Conservation (phyloP, 2,888 invertebrate species). For the Poecilobothrus nobilitatus region DNA sequence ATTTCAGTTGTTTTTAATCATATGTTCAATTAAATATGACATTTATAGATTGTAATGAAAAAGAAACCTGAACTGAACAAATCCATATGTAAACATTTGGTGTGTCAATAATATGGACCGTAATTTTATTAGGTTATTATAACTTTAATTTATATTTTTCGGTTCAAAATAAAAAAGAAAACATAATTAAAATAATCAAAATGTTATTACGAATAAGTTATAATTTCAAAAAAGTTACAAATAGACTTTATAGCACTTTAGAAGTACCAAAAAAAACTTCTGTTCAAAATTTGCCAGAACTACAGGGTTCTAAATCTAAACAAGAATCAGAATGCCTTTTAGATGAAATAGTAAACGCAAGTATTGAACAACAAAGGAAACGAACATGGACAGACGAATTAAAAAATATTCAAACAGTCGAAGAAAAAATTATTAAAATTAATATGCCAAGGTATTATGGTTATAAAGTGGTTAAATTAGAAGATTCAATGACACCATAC, state of each 20-base stretch:
- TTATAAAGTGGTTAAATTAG: conserved; percentile 55
- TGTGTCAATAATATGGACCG: no score
- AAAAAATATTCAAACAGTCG: conserved; percentile 58
- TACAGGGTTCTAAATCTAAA: background rate
- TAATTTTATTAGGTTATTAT: no score
- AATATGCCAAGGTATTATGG: conserved; percentile 80
- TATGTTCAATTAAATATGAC: no score
- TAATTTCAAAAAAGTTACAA: background rate
- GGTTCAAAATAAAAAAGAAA: no score
- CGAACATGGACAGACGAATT: conserved; percentile 52
- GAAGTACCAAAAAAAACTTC: background rate
- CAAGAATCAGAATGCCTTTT: background rate
- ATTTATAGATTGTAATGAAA: no score
- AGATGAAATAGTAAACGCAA: background rate
- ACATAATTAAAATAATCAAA: no score
- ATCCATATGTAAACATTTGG: no score
- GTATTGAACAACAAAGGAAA: conserved; percentile 23
- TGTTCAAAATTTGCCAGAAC: background rate
- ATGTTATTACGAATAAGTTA: background rate
- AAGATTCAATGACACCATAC: conserved; percentile 55
- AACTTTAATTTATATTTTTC: no score
- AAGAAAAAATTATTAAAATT: conserved; percentile 74
- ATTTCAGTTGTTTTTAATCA: no score
- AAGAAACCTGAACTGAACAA: no score
- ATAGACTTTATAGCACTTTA: background rate